Evolutionary conservation across 2,888 invertebrate genomes (phyloP).

Genomic region (Sinopyrophorus schimmeli): DNA sequence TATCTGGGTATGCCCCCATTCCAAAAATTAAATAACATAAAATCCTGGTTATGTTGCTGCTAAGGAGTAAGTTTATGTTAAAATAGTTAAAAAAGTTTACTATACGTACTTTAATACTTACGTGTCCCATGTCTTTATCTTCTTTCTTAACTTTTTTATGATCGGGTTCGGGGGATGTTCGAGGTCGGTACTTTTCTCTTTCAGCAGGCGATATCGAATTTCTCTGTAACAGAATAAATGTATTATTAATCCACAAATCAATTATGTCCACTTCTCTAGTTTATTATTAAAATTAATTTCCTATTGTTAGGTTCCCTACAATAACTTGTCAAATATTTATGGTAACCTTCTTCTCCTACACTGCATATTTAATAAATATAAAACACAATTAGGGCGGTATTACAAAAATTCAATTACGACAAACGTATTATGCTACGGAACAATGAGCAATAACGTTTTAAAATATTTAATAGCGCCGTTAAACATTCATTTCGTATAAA

Average conservation of each 20-base stretch:
- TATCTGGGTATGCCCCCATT: too few relatives aligned
- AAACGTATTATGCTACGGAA: conserved; percentile 16
- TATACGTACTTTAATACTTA: conserved; percentile 63
- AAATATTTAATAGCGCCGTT: conserved; percentile 14
- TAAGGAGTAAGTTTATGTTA: too few relatives aligned
- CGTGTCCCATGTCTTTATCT: conserved; percentile 75
- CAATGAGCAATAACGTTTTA: conserved; percentile 15
- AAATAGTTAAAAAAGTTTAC: too few relatives aligned
- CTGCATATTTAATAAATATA: too few relatives aligned
- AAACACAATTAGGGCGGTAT: conserved; percentile 13
- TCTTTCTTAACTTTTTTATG: conserved; percentile 81
- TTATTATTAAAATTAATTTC: conserved; percentile 13
- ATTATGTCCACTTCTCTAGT: conserved; percentile 6
- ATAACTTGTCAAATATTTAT: conserved; percentile 5
- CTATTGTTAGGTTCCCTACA: conserved; percentile 8
- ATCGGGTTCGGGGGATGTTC: conserved; percentile 74
- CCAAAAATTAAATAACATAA: too few relatives aligned
- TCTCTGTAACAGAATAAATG: conserved; percentile 63
- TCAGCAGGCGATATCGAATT: conserved; percentile 83
- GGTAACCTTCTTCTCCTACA: conserved; percentile 1
- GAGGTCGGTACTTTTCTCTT: conserved; percentile 78
- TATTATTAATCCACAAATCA: too few relatives aligned
- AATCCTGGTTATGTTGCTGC: too few relatives aligned
- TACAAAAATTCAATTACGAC: conserved; percentile 15
- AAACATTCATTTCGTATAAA: conserved; percentile 12